Percentiles rank a stretch among this genome's conserved stretches.
Evolutionary conservation across 1,140 invertebrate genomes (phyloP).

Genomic region (Pomacea maculata): DNA sequence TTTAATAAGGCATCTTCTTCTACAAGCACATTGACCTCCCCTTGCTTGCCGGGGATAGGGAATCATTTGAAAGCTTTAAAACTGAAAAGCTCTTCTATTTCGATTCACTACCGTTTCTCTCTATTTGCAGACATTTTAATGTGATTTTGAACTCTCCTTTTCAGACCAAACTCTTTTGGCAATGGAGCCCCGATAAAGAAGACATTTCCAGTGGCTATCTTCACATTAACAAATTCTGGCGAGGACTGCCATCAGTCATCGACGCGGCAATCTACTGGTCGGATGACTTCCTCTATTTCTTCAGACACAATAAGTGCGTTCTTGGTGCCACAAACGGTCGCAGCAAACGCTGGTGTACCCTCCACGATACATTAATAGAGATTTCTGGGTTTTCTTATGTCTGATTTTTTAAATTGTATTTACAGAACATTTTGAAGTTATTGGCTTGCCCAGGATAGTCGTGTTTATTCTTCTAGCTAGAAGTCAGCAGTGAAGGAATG

Average conservation of each 20-base stretch:
- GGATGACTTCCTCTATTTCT: conserved; percentile 38
- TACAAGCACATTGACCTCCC: too few relatives aligned
- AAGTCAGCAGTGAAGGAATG: too few relatives aligned
- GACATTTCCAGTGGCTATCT: conserved; percentile 23
- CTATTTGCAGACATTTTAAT: not conserved
- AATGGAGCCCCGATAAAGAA: conserved; percentile 27
- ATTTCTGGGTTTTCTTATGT: not conserved
- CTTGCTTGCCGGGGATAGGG: too few relatives aligned
- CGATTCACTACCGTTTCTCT: too few relatives aligned
- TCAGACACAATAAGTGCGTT: conserved; percentile 37
- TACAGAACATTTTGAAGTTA: too few relatives aligned
- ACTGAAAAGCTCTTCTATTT: too few relatives aligned
- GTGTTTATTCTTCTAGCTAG: too few relatives aligned
- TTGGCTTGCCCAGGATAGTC: too few relatives aligned
- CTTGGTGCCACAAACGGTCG: not conserved
- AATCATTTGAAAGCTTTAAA: too few relatives aligned
- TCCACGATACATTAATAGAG: not conserved
- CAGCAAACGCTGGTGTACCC: not conserved
- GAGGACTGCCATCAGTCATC: conserved; percentile 25
- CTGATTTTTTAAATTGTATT: not conserved
- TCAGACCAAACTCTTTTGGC: conserved; percentile 33
- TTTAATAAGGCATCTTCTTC: too few relatives aligned
- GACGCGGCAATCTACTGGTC: conserved; percentile 27
- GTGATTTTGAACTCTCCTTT: not conserved
- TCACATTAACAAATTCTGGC: conserved; percentile 32